Evolutionary conservation across 1,140 invertebrate genomes (phyloP), one percentile per base, ranked within the genome.

Genomic region (Drosophila navojoa): DNA sequence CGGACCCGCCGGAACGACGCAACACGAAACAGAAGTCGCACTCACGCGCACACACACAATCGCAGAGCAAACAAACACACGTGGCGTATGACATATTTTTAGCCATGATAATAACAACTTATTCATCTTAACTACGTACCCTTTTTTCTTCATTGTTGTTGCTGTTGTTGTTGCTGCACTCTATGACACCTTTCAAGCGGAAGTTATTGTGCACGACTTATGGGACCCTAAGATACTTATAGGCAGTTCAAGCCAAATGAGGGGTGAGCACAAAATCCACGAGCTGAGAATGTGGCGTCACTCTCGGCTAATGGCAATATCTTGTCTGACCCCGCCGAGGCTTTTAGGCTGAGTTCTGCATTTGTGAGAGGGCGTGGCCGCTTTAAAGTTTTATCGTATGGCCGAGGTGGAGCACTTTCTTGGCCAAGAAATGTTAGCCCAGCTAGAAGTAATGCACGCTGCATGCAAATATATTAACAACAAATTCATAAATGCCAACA

Each of bases 101-200:
- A 61, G 68, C 69, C 63, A 82, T 86, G 76, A 87, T 87, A 87
- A 87, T 82, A 87, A 82, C 81, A 87, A 87, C 82, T 82, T 87
- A 87, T 89, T 82, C 75, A 49, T 58, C 58, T 70, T 59, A 63
- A 25, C 67, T 42, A 44, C 58, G 25, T 47, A 59, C 57, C 57
- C 57, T 45, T 47, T 62, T 29, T 52, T 9, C 11, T 32, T 22
- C 3, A 22, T 22, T 22, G 19, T 22, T 22, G 19, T 3, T 22
- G 19, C 3, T 22, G 19, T 3, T 22, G 19, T 22, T 22, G 19
- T 22, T 22, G 19, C 19, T 0, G 50, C 53, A 19, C 32, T 38
- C 15, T 35, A 38, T 40, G 40, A n/a, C 22, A 49, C 63, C 42
- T 60, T 42, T 45, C 19, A 25, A 16, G 42, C 59, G 50, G 27